These are phyloP conservation scores for Paramormyrops hopkinsi DNA, from an alignment of 2,797 vertebrate species.

Conservation along the genomic window DNA sequence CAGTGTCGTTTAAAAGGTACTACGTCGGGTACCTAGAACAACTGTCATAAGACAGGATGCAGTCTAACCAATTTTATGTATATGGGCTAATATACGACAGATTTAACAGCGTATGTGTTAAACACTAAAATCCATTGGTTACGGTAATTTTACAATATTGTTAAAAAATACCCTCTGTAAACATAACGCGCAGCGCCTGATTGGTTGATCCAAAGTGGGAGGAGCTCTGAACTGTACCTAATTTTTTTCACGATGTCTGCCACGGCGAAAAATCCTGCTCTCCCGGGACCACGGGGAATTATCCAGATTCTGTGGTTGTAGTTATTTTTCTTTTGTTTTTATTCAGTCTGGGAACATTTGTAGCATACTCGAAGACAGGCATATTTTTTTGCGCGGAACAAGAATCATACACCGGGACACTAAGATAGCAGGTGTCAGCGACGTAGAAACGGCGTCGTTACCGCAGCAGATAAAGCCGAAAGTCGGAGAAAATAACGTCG, in stretches of 20 bases:
- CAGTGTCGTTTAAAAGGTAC: neutral
- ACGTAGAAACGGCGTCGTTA: neutral
- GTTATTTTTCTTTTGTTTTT: neutral
- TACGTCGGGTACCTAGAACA: neutral
- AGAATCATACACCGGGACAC: conserved; percentile 1
- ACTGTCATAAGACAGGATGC: neutral
- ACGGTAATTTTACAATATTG: neutral
- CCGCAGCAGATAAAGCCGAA: neutral
- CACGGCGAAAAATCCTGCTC: neutral
- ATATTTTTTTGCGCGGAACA: neutral
- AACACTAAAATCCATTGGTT: neutral
- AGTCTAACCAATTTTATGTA: neutral
- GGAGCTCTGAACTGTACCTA: neutral
- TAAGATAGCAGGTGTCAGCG: conserved; percentile 16
- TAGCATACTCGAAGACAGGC: neutral
- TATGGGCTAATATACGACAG: neutral
- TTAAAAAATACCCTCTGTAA: neutral
- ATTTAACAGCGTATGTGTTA: neutral
- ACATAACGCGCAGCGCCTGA: neutral
- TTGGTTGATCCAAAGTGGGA: neutral
- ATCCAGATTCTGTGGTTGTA: neutral
- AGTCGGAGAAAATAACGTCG: neutral
- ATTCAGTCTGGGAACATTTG: neutral
- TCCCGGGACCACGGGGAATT: neutral
- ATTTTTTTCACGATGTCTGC: neutral